Evolutionary conservation across 2,888 invertebrate genomes (phyloP), one percentile per base, ranked within the genome.

Genomic region (Psylliodes chrysocephalus): DNA sequence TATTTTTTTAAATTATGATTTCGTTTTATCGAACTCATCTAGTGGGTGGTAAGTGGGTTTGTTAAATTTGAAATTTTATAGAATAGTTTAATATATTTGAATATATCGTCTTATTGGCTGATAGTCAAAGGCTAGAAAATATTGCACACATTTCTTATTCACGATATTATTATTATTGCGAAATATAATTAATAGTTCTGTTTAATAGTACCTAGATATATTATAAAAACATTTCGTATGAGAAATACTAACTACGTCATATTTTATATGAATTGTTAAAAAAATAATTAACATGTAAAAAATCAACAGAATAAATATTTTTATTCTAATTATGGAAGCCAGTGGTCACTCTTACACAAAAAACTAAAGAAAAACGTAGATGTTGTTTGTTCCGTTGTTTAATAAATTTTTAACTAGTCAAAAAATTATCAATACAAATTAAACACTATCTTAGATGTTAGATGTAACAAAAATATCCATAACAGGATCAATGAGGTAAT

Each of bases 81-180:
- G n/a, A n/a, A n/a, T n/a, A n/a, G n/a, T n/a, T n/a, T n/a, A n/a
- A n/a, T n/a, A n/a, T n/a, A n/a, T 49, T 14, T 10, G 22, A 28
- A 49, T 28, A 28, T 28, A 12, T 59, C 40, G 38, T 28, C 59
- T n/a, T 51, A 59, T 63, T 42, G 59, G 38, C 14, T 51, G 33
- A 46, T 33, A 46, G 47, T 49, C 44, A 44, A 55, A 69, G 66
- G 66, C 63, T 66, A 70, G 67, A 72, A 68, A 70, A 74, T 75
- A 75, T 74, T 75, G 73, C 74, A 75, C 74, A 75, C 74, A 60
- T 72, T 65, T 54, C 66, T 56, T 63, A 55, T 38, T 59, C 33
- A 51, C 49, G 49, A 51, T 59, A 65, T n/a, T n/a, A n/a, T n/a
- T 66, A 68, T 62, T 63, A 60, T 55, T 59, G 59, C 49, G 59